Percentiles rank a stretch among this genome's conserved stretches.
These are phyloP conservation scores for Ondatra zibethicus DNA, from an alignment of 2,113 vertebrate species.

Conservation along the genomic window DNA sequence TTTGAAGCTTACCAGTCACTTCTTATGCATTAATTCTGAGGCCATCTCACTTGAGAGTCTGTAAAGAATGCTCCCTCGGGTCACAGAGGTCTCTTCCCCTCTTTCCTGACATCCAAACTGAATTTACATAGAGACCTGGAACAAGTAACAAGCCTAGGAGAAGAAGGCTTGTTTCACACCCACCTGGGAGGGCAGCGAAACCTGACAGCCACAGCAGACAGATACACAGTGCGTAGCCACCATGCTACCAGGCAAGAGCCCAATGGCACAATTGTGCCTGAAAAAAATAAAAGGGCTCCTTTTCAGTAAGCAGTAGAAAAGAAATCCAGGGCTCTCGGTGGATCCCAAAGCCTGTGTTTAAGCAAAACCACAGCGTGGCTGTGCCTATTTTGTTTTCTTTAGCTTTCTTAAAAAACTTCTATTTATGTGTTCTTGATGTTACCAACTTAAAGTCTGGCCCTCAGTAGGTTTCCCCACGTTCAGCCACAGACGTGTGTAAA, in stretches of 20 bases:
- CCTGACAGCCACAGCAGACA: neutral
- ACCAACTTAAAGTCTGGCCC: constrained; percentile 65
- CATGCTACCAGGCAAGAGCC: constrained; percentile 37
- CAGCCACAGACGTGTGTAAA: constrained; percentile 67
- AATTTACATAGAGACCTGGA: neutral
- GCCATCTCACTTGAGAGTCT: neutral
- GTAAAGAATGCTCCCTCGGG: neutral
- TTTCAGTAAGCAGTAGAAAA: constrained; percentile 80
- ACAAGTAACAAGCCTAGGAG: constrained; percentile 25
- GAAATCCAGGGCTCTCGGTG: constrained; percentile 76
- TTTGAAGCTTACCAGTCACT: constrained; percentile 40
- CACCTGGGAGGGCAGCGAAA: neutral
- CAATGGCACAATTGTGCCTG: constrained; percentile 72
- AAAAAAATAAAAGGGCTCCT: constrained; percentile 85
- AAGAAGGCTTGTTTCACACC: neutral
- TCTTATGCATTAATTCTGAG: constrained; percentile 44
- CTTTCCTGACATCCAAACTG: neutral
- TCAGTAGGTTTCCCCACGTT: constrained; percentile 49
- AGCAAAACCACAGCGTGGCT: constrained; percentile 73
- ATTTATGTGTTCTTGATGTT: constrained; percentile 70
- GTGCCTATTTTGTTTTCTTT: constrained; percentile 78
- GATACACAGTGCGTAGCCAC: constrained; percentile 21
- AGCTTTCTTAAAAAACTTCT: constrained; percentile 77
- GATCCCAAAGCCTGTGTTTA: constrained; percentile 77
- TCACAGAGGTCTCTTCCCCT: neutral